These are phyloP conservation scores for Cephus runcator DNA, from an alignment of 2,888 invertebrate genomes.

Conservation along the genomic window DNA sequence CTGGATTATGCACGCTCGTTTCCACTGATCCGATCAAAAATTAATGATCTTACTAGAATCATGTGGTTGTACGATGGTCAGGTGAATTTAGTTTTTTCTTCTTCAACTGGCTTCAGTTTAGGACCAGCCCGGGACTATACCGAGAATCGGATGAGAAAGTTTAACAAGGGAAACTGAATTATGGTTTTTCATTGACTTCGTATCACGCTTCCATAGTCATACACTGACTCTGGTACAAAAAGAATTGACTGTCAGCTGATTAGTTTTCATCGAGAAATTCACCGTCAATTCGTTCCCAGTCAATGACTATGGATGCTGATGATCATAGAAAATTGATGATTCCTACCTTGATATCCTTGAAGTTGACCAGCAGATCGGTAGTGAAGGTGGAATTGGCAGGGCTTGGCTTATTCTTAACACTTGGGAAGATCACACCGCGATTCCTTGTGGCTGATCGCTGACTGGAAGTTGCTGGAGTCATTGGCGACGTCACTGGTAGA, in stretches of 20 bases:
- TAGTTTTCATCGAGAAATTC: neutral
- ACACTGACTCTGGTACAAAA: neutral
- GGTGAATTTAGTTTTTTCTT: neutral
- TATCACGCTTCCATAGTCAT: neutral
- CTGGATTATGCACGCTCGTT: neutral
- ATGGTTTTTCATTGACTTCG: neutral
- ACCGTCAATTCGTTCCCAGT: neutral
- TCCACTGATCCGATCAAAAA: neutral
- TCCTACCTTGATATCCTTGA: slow-evolving; percentile 87
- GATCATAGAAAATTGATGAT: neutral
- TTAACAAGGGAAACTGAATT: neutral
- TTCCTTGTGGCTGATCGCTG: slow-evolving; percentile 71
- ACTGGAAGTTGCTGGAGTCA: slow-evolving; percentile 40
- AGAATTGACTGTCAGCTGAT: neutral
- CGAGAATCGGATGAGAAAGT: neutral
- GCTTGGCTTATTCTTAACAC: slow-evolving; percentile 90
- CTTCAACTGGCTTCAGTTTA: neutral
- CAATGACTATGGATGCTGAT: neutral
- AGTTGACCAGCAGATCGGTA: slow-evolving; percentile 78
- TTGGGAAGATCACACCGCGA: slow-evolving; percentile 89
- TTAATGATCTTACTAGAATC: neutral
- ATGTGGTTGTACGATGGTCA: neutral
- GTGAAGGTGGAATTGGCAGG: slow-evolving; percentile 85
- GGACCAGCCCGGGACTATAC: neutral
- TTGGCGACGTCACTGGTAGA: slow-evolving; percentile 32